A percentile compares a stretch with the other conserved stretches of the same genome.
Evolutionary conservation across 1,140 invertebrate species (phyloP).

Genomic region (Drosophila ambigua): DNA sequence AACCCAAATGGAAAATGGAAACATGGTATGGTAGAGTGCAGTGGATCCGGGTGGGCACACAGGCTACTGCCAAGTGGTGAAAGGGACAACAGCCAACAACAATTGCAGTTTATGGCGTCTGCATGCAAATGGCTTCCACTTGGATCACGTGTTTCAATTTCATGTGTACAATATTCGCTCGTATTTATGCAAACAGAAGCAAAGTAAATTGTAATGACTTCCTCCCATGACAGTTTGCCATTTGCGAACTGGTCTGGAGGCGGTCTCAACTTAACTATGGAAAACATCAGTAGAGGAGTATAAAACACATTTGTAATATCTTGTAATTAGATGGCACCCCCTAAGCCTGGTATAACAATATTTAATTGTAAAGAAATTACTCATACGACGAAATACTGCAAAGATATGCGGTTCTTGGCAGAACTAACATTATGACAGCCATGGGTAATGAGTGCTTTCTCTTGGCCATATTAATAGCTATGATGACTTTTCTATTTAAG

Average conservation of each 20-base stretch:
- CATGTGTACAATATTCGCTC: constrained; percentile 10
- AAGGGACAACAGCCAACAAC: constrained; percentile 23
- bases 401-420: no score
- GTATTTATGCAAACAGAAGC: constrained; percentile 41
- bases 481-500: no score
- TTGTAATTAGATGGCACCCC: constrained; percentile 1
- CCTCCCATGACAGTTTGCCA: constrained; percentile 21
- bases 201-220: constrained; percentile 40
- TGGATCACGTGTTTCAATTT: constrained; percentile 51
- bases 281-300: background rate
- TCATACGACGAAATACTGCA: no score
- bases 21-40: no score
- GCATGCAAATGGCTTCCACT: constrained; percentile 68
- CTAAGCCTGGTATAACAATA: no score
- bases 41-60: no score
- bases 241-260: background rate
- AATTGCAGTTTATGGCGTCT: constrained; percentile 69
- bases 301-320: background rate
- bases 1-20: constrained; percentile 37
- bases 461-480: no score
- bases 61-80: background rate
- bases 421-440: no score
- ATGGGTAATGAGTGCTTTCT: no score
- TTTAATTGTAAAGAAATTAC: no score
- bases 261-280: background rate